Base-by-base conservation (phyloP, 2,888 invertebrate genomes). In the Teinopalpus imperialis region DNA sequence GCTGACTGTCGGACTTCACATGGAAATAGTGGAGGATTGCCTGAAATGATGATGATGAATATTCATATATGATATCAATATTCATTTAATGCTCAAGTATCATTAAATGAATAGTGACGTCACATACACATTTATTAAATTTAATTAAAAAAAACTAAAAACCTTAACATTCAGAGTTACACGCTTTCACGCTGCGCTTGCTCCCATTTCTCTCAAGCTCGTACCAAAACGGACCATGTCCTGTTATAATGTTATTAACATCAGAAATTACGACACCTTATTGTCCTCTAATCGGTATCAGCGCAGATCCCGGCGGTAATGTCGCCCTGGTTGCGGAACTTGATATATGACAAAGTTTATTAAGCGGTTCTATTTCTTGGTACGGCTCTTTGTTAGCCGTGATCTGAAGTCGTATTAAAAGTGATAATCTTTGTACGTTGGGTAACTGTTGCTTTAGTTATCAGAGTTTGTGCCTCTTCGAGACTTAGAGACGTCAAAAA, bases 231-330 rank as follows among this genome's bases (percentile, higher is more conserved):
- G 59, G 69, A 66, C 43, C 43, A 54, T 47, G 55, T 57, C 70
- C 74, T 57, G 75, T 78, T 81, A 80, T 78, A 73, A 81, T 80
- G 77, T 81, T 80, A 81, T 80, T 79, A 81, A 74, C 72, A 74
- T 81, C 69, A 74, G 69, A 66, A 76, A 74, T 81, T 82, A 76
- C 82, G 75, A 76, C 78, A 78, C 78, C 68, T 72, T 64, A 76
- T 81, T 81, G 81, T 78, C 61, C 66, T 69, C 60, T 68, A 72
- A 71, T 74, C 67, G 64, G 67, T 67, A 53, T 43, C 45, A 49
- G 58, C 37, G 43, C 30, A 29, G 44, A 45, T 24, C 40, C 45
- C 32, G 36, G 23, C 21, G 30, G 43, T 23, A 24, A 12, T 20
- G 26, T 37, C 32, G 10, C 26, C 24, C 16, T 6, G 7, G 29